Percentiles rank a stretch among this genome's conserved stretches.
Conservation (phyloP, 2,888 invertebrate species). For the Acrobeloides nanus region DNA sequence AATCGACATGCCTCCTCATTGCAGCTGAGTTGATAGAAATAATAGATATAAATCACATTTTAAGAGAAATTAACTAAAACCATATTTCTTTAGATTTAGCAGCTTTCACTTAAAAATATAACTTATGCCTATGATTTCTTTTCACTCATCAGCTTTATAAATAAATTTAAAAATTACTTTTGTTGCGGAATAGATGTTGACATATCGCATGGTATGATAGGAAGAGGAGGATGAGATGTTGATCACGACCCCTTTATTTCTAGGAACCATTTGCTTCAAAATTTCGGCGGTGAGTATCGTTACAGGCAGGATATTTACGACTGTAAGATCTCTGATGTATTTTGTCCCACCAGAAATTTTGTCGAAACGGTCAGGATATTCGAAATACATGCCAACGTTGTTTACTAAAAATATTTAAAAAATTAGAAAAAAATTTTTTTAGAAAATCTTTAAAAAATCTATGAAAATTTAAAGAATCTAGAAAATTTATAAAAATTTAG, state of each 20-base stretch:
- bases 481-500: too few species aligned
- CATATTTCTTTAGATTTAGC: too few species aligned
- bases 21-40: too few species aligned
- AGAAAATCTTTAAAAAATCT: not conserved
- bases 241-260: conserved; percentile 74
- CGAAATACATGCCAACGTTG: conserved; percentile 81
- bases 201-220: conserved; percentile 64
- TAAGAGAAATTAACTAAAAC: too few species aligned
- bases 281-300: conserved; percentile 77
- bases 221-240: conserved; percentile 81
- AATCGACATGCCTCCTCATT: too few species aligned
- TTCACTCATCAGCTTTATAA: too few species aligned
- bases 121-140: too few species aligned
- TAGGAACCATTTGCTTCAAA: conserved; percentile 74
- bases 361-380: conserved; percentile 66
- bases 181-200: conserved; percentile 74
- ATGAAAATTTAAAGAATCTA: not conserved
- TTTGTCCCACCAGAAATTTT: conserved; percentile 40
- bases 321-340: conserved; percentile 60
- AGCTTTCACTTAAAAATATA: too few species aligned
- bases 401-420: conserved; percentile 62
- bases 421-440: conserved; percentile 1
- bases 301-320: conserved; percentile 72
- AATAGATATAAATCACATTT: too few species aligned
- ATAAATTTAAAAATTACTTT: conserved; percentile 64